These are phyloP conservation scores for Coptodon rendalli DNA, from an alignment of 2,113 vertebrate genomes.

Conservation along the genomic window DNA sequence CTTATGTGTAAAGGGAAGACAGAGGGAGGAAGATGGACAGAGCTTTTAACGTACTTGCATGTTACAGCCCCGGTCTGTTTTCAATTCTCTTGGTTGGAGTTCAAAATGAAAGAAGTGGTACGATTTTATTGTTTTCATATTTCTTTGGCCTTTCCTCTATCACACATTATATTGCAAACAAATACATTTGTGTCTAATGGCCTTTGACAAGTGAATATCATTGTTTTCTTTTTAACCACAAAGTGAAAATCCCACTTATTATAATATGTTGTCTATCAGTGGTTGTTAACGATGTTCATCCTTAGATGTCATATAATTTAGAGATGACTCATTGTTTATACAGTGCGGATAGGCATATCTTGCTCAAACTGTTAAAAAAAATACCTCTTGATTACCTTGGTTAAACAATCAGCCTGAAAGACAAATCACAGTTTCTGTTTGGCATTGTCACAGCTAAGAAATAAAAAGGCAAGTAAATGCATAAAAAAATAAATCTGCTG, in stretches of 20 bases:
- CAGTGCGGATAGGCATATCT: background rate
- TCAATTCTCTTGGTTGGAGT: background rate
- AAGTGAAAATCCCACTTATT: background rate
- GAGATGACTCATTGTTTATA: background rate
- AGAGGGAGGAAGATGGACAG: background rate
- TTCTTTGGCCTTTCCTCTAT: background rate
- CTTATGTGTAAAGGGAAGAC: background rate
- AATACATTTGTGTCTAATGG: background rate
- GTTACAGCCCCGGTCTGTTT: background rate
- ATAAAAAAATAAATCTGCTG: background rate
- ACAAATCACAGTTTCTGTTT: background rate
- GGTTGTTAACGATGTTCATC: background rate
- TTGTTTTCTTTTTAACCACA: conserved; percentile 11
- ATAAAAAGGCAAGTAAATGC: background rate
- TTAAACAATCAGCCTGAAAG: background rate
- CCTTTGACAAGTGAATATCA: background rate
- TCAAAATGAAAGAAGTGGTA: background rate
- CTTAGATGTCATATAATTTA: background rate
- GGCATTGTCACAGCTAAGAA: background rate
- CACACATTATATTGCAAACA: background rate
- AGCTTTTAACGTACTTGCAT: background rate
- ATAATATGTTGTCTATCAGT: background rate
- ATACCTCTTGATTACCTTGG: background rate
- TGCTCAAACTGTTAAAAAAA: background rate
- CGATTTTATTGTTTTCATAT: background rate